A percentile compares a stretch with the other conserved stretches of the same genome.
phyloP scores from a whole-genome alignment of 2,888 invertebrate species.

The Metopia argyrocephala region DNA sequence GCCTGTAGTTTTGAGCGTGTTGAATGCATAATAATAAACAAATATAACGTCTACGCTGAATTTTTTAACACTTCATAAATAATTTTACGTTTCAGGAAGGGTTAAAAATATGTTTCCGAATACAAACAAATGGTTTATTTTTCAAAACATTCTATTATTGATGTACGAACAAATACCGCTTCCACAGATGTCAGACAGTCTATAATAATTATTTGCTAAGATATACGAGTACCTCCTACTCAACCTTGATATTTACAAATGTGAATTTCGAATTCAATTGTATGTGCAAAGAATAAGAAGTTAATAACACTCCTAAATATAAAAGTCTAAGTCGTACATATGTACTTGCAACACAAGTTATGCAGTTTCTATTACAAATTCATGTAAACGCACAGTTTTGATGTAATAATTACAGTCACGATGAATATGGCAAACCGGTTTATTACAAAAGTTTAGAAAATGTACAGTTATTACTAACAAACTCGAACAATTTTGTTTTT shows the following conservation, averaged over 20 bases:
- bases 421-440: constrained; percentile 37
- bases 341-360: neutral
- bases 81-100: too few species aligned
- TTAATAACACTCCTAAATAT: neutral
- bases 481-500: constrained; percentile 30
- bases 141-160: neutral
- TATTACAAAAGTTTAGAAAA: constrained; percentile 5
- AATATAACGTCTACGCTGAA: too few species aligned
- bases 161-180: too few species aligned
- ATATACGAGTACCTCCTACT: too few species aligned
- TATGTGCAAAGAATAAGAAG: neutral
- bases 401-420: constrained; percentile 30
- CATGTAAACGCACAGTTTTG: constrained; percentile 37
- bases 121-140: too few species aligned
- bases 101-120: too few species aligned
- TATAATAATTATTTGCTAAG: too few species aligned
- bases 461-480: constrained; percentile 54
- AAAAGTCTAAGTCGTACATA: neutral
- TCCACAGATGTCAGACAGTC: too few species aligned
- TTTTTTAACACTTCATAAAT: too few species aligned
- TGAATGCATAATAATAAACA: too few species aligned
- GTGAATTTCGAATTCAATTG: constrained; percentile 2
- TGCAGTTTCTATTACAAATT: constrained; percentile 1
- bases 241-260: constrained; percentile 20
- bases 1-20: too few species aligned